Base-by-base conservation (phyloP, 1,140 invertebrate species). In the Orussus abietinus region DNA sequence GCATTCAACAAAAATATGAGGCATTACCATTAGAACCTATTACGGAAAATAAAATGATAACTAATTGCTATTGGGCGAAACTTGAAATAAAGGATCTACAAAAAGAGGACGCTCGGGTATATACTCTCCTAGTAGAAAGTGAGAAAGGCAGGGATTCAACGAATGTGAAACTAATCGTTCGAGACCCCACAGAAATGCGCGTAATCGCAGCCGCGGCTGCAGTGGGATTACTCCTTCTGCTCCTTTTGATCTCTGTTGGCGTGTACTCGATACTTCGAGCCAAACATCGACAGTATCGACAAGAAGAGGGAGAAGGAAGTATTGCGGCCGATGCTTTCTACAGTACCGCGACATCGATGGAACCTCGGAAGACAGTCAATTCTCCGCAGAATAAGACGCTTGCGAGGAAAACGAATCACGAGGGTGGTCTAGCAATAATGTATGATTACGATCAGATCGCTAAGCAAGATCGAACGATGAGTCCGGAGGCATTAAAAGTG, bases 11-110 rank as follows among this genome's bases (percentile, higher is more conserved):
- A 18, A 72, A 72, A 21, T 74, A 72, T 44, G 69, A 74, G 41
- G 71, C 71, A 0, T 30, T 69, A 4, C 50, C 66, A 1, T 20
- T 72, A 10, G 69, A 71, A 34, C 67, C 68, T 12, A 67, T 72
- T 31, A 46, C 56, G 9, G 67, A 72, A 36, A 64, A 67, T 38
- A 62, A 69, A 13, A 57, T 63, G 45, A 47, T 57, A 33, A 71
- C 65, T 1, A 69, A 71, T 45, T 74, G 71, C 30, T 74, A 69
- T 35, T 72, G 66, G 67, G 69, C 69, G 4, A 69, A 72, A 30
- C 44, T 74, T 3, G 59, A 71, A 28, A 71, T 74, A 41, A 67
- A 66, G 11, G 58, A 72, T 46, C 36, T 74, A 3, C 63, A 62
- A 18, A 67, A 57, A 19, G 69, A 71, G 29, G 71, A 74, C 19